Percentiles rank a stretch among this genome's conserved stretches.
Conservation (phyloP, 2,888 invertebrate species). For the Cheilosia grossa region DNA sequence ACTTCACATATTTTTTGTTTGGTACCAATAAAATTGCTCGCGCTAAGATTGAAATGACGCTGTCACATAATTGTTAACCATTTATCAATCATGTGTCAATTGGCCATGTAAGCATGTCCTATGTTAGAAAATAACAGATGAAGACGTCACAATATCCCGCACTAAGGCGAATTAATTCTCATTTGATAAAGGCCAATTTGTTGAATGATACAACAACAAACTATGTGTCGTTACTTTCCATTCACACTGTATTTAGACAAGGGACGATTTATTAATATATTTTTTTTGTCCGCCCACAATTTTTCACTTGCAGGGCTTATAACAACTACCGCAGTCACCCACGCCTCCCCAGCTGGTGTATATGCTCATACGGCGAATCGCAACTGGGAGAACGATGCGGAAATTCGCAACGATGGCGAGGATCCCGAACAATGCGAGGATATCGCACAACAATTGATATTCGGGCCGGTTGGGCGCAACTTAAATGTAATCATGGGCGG, state of each 20-base stretch:
- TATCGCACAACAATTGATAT: constrained; percentile 89
- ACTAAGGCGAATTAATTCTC: neutral
- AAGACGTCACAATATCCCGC: no score
- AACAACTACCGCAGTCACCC: constrained; percentile 91
- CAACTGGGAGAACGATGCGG: constrained; percentile 89
- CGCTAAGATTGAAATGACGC: no score
- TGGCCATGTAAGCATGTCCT: no score
- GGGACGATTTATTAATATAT: constrained; percentile 9
- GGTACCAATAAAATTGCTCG: no score
- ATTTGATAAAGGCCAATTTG: neutral
- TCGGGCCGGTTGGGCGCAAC: constrained; percentile 87
- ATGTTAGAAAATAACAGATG: no score
- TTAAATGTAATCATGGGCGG: constrained; percentile 92
- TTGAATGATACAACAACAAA: no score
- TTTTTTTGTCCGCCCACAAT: constrained; percentile 1
- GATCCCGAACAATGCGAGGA: constrained; percentile 86
- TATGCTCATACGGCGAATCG: constrained; percentile 90
- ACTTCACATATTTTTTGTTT: no score
- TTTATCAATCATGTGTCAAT: no score
- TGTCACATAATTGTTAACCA: no score
- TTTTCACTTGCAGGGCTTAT: constrained; percentile 83
- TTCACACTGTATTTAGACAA: neutral
- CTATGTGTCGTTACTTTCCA: constrained; percentile 6
- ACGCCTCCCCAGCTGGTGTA: constrained; percentile 90
- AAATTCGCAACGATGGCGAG: constrained; percentile 83